These are phyloP conservation scores for Globodera rostochiensis DNA, from an alignment of 1,140 invertebrate genomes.

Conservation along the genomic window DNA sequence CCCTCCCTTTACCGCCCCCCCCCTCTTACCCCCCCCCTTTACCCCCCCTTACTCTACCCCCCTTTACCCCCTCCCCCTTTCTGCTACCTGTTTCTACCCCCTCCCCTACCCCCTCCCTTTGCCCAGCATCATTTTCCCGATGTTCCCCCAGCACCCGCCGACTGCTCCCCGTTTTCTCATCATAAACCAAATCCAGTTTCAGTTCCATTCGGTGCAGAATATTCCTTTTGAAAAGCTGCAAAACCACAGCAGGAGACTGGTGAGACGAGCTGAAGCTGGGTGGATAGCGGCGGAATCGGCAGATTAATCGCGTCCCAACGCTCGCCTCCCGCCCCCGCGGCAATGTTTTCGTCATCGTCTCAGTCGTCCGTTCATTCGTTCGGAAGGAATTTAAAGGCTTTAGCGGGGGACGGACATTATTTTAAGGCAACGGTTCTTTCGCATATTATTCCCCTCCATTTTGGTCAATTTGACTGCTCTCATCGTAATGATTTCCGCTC, in stretches of 20 bases:
- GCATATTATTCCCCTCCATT: neutral
- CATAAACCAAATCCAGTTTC: neutral
- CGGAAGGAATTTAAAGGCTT: neutral
- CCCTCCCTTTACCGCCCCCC: too few relatives aligned
- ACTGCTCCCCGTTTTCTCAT: neutral
- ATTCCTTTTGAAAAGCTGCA: neutral
- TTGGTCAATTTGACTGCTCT: neutral
- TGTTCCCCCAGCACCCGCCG: too few relatives aligned
- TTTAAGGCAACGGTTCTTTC: neutral
- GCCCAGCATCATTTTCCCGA: too few relatives aligned
- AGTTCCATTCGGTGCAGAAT: neutral
- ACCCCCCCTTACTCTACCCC: too few relatives aligned
- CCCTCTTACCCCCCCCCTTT: too few relatives aligned
- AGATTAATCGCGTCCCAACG: neutral
- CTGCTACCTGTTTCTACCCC: too few relatives aligned
- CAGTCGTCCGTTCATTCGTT: neutral
- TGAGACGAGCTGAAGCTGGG: neutral
- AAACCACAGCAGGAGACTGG: neutral
- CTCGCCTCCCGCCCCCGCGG: too few relatives aligned
- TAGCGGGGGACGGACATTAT: neutral
- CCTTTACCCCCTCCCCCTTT: too few relatives aligned
- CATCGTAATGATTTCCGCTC: slow-evolving; percentile 24
- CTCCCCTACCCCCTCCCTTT: too few relatives aligned
- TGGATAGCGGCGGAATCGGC: neutral
- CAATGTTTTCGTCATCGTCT: neutral